Evolutionary conservation across 1,140 invertebrate species (phyloP).

Genomic region (Diabrotica virgifera): DNA sequence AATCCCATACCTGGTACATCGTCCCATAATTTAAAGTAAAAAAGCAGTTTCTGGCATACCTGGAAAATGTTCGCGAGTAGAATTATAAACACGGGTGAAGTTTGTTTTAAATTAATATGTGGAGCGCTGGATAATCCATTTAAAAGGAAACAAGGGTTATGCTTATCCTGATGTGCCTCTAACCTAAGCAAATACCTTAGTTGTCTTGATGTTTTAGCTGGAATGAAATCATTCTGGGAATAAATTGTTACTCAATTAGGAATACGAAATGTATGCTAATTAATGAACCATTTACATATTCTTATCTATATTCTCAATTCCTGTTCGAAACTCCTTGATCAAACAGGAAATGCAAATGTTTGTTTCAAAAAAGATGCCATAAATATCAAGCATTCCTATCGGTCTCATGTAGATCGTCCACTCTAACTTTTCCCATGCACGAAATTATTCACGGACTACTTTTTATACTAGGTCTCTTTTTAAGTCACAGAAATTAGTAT

Average conservation of each 20-base stretch:
- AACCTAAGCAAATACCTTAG: slow-evolving; percentile 2
- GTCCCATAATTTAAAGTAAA: not conserved
- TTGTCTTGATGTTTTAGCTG: not conserved
- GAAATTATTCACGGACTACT: too few species aligned
- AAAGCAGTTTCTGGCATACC: not conserved
- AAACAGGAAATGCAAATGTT: not conserved
- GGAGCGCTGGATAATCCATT: not conserved
- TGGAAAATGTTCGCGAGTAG: not conserved
- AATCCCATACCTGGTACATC: too few species aligned
- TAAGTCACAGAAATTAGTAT: too few species aligned
- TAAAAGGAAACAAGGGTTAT: slow-evolving; percentile 2
- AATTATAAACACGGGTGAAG: not conserved
- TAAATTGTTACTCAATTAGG: not conserved
- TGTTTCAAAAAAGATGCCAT: too few species aligned
- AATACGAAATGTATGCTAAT: not conserved
- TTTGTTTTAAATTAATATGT: slow-evolving; percentile 3
- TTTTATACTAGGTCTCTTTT: too few species aligned
- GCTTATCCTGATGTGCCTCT: not conserved
- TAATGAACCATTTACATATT: not conserved
- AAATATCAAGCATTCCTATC: too few species aligned
- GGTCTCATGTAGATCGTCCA: too few species aligned
- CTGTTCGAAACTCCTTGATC: not conserved
- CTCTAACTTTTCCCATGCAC: too few species aligned
- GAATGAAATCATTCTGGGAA: not conserved
- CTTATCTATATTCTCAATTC: not conserved